Percentiles rank a stretch among this genome's conserved stretches.
Evolutionary conservation across 2,888 invertebrate species (phyloP).

Genomic region (Polydrusus pterygomalis): DNA sequence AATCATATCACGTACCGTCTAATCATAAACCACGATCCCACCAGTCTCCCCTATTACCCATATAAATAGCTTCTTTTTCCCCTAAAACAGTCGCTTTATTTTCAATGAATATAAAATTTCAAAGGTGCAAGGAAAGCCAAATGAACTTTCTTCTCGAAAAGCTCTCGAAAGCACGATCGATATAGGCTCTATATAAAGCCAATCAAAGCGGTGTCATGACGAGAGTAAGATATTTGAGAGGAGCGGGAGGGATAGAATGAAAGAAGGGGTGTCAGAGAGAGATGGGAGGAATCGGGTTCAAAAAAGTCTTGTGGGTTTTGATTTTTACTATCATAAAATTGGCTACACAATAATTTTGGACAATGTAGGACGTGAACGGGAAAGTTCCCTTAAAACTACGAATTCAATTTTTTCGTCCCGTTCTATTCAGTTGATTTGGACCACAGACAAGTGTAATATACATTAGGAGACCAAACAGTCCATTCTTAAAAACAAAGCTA

Average conservation of each 20-base stretch:
- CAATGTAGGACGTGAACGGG: too few species aligned
- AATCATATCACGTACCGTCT: constrained; percentile 14
- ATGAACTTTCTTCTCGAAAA: constrained; percentile 38
- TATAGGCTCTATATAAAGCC: constrained; percentile 46
- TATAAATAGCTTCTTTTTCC: constrained; percentile 6
- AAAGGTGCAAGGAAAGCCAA: constrained; percentile 46
- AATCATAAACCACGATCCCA: constrained; percentile 8
- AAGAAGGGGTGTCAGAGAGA: constrained; percentile 25
- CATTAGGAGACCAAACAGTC: too few species aligned
- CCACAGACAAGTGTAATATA: too few species aligned
- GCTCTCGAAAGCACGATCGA: constrained; percentile 40
- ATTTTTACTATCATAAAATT: too few species aligned
- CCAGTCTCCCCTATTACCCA: constrained; percentile 4
- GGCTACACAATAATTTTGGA: too few species aligned
- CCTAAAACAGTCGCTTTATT: constrained; percentile 53
- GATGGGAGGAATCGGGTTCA: constrained; percentile 1
- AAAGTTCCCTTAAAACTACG: too few species aligned
- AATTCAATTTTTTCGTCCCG: too few species aligned
- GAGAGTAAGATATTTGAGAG: constrained; percentile 37
- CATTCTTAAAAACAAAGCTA: too few species aligned
- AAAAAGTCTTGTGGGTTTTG: constrained; percentile 36
- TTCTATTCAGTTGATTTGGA: too few species aligned
- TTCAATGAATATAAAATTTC: constrained; percentile 62
- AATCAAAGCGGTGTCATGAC: constrained; percentile 51
- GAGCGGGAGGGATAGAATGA: constrained; percentile 25